A percentile compares a stretch with the other conserved stretches of the same genome.
Evolutionary conservation across 2,888 invertebrate species (phyloP).

Genomic region (Punctoribates punctum): DNA sequence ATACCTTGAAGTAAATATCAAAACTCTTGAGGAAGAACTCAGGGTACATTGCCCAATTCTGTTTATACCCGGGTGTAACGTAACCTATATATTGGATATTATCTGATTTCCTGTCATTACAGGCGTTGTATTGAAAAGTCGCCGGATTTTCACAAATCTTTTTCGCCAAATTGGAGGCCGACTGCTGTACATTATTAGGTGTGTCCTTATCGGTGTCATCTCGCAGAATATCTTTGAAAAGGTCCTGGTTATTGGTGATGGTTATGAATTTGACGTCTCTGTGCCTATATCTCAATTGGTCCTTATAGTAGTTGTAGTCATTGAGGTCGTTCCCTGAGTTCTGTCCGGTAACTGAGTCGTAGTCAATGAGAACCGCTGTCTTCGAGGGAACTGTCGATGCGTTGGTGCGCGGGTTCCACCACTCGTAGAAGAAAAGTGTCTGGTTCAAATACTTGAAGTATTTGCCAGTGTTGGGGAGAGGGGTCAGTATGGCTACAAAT

Average conservation of each 20-base stretch:
- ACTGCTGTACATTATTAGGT: neutral
- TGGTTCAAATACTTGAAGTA: constrained; percentile 24
- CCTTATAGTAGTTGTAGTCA: constrained; percentile 38
- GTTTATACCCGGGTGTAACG: constrained; percentile 43
- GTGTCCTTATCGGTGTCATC: constrained; percentile 9
- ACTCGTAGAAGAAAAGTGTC: constrained; percentile 35
- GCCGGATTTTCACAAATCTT: constrained; percentile 47
- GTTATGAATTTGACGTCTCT: constrained; percentile 27
- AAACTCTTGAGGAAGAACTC: constrained; percentile 47
- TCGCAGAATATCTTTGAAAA: constrained; percentile 27
- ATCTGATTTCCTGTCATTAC: constrained; percentile 26
- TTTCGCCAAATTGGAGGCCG: constrained; percentile 15
- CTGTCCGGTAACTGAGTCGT: neutral
- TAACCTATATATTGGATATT: constrained; percentile 38
- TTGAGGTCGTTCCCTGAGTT: constrained; percentile 5
- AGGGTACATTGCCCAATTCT: constrained; percentile 48
- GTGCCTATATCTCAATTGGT: constrained; percentile 28
- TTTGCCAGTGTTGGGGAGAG: constrained; percentile 22
- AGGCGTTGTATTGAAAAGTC: constrained; percentile 45
- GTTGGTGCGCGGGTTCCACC: constrained; percentile 12
- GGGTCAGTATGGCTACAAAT: neutral
- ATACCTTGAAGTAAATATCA: constrained; percentile 28
- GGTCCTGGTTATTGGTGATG: constrained; percentile 13
- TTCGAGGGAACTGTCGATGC: constrained; percentile 7
- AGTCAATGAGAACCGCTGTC: constrained; percentile 36